phyloP scores from a whole-genome alignment of 2,888 invertebrate genomes.

The Lacanobia oleracea region DNA sequence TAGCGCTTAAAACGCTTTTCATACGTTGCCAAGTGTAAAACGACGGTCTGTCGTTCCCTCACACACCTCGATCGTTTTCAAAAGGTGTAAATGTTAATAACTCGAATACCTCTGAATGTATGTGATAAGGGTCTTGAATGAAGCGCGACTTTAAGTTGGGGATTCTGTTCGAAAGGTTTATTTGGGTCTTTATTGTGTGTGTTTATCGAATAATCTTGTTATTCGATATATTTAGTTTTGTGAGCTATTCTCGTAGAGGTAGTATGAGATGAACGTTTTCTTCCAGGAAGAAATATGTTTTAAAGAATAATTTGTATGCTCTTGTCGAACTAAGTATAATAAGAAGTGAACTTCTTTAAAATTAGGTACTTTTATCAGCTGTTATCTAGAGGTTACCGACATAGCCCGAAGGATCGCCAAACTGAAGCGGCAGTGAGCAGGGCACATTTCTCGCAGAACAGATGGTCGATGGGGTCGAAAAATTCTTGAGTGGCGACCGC shows the following conservation, averaged over 20 bases:
- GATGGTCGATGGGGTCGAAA: no score
- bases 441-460: no score
- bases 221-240: neutral
- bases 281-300: neutral
- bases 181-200: neutral
- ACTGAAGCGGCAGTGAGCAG: no score
- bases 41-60: conserved; percentile 25
- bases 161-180: conserved; percentile 2
- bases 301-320: no score
- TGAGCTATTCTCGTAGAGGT: neutral
- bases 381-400: no score
- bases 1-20: conserved; percentile 22
- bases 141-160: neutral
- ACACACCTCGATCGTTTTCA: conserved; percentile 28
- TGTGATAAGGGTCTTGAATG: neutral
- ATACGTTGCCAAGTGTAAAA: conserved; percentile 20
- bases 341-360: no score
- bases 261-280: no score
- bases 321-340: no score
- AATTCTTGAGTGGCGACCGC: no score
- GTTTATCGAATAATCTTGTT: conserved; percentile 9
- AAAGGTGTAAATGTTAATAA: conserved; percentile 18
- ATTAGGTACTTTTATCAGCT: no score
- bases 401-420: no score
- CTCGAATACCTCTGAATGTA: conserved; percentile 6